Base-by-base conservation (phyloP, 2,888 invertebrate species). In the Flexamia atlantica region DNA sequence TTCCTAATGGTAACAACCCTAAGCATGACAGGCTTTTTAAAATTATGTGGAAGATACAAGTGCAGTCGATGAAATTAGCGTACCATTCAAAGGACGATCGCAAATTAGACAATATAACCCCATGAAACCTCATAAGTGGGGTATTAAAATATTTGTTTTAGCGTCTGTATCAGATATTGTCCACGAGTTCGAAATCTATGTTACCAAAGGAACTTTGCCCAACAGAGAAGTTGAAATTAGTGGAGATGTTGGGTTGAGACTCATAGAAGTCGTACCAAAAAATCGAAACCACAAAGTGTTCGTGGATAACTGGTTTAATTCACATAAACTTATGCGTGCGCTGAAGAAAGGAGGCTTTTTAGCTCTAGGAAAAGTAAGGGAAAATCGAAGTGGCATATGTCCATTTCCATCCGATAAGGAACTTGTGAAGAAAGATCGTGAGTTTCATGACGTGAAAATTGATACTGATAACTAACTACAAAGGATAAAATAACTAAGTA, bases 61-160 rank as follows among this genome's bases (percentile, higher is more conserved):
- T 60, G 85, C 86, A n/a, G 50, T 88, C 23, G 88, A 89, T 85
- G 88, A 89, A 82, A 85, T 87, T 10, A 89, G 88, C 85, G 86
- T 87, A 10, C 87, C 88, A n/a, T 89, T 88, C 86, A 88, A 88
- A 84, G 87, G 88, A 0, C 82, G 85, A 23, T 83, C 79, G 50
- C 28, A 68, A 20, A 81, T 88, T 84, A 88, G 87, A 84, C 87
- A 88, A 85, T 87, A 86, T 83, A 85, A 50, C 50, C 50, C 50
- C 87, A 87, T 82, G 64, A 89, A 89, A 86, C 88, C 88, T 70
- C 88, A 88, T 80, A 88, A 89, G 85, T 89, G 88, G 87, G 88
- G 88, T 17, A 88, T 86, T 84, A 88, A 89, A 85, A 79, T 88
- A 0, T 88, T 87, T 87, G 86, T 88, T 85, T 89, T 83, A 86